phyloP scores from a whole-genome alignment of 2,797 vertebrate species.

The Eospalax fontanierii region DNA sequence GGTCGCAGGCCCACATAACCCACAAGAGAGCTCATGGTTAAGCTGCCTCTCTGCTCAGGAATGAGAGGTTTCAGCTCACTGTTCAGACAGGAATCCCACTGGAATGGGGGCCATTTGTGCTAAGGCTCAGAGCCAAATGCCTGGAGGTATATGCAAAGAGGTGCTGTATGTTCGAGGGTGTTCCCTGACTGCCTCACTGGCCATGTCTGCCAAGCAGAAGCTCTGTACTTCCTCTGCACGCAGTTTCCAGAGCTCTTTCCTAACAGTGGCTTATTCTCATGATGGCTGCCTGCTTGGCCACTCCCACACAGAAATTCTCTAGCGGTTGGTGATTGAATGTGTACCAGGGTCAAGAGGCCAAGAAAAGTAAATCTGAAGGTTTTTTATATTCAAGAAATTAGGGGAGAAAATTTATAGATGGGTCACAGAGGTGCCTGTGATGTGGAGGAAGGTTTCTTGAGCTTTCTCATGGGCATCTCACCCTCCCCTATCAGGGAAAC shows the following conservation, averaged over 20 bases:
- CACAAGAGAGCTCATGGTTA: background rate
- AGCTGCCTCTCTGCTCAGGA: no score
- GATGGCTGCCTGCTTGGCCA: background rate
- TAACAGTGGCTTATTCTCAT: rapidly evolving
- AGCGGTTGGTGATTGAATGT: background rate
- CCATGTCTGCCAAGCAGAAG: background rate
- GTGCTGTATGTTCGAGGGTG: background rate
- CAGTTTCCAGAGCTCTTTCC: background rate
- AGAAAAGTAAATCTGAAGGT: background rate
- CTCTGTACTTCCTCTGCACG: background rate
- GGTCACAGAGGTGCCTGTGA: no score
- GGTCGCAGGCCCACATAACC: background rate
- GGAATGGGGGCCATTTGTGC: background rate
- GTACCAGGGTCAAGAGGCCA: background rate
- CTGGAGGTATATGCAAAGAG: background rate
- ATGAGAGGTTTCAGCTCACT: background rate
- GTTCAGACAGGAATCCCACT: background rate
- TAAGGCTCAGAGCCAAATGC: background rate
- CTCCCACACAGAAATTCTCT: background rate
- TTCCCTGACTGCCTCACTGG: background rate
- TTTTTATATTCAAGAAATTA: background rate
- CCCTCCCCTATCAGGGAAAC: background rate
- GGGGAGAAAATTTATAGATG: background rate
- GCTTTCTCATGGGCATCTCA: background rate
- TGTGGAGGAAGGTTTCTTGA: no score